These are phyloP conservation scores for Sebastiscus tertius DNA, from an alignment of 2,797 vertebrate genomes.

Conservation along the genomic window DNA sequence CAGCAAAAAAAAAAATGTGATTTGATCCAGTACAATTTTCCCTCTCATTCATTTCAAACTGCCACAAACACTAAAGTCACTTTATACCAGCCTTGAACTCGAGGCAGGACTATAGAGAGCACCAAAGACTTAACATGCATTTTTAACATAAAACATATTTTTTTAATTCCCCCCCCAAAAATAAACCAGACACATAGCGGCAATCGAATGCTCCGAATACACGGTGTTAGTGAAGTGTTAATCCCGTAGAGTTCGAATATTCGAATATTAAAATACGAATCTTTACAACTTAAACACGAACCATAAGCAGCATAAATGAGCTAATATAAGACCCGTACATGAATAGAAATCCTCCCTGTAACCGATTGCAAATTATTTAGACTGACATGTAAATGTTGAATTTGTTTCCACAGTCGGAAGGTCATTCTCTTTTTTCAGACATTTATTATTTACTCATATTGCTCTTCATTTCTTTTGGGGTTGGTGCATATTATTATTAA, in stretches of 20 bases:
- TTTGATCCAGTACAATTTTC: constrained; percentile 8
- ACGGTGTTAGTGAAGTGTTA: too few species aligned
- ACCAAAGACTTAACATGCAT: not conserved
- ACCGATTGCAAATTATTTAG: constrained; percentile 54
- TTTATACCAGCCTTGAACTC: not conserved
- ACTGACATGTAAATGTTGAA: constrained; percentile 60
- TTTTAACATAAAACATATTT: not conserved
- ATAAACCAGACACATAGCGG: rapidly evolving
- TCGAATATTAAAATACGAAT: not conserved
- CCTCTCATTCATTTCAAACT: not conserved
- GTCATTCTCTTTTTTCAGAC: not conserved
- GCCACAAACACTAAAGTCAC: constrained; percentile 1
- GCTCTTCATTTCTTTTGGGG: not conserved
- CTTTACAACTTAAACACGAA: not conserved
- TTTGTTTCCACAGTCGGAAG: constrained; percentile 64
- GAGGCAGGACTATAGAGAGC: not conserved
- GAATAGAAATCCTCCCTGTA: not conserved
- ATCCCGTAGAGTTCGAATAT: not conserved
- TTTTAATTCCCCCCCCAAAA: not conserved
- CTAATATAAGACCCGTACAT: not conserved
- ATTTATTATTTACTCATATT: constrained; percentile 3
- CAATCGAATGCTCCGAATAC: not conserved
- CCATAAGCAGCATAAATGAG: not conserved
- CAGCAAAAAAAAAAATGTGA: not conserved
- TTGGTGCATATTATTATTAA: constrained; percentile 25